Evolutionary conservation across 1,140 invertebrate species (phyloP).

Genomic region (Ridgeia piscesae): DNA sequence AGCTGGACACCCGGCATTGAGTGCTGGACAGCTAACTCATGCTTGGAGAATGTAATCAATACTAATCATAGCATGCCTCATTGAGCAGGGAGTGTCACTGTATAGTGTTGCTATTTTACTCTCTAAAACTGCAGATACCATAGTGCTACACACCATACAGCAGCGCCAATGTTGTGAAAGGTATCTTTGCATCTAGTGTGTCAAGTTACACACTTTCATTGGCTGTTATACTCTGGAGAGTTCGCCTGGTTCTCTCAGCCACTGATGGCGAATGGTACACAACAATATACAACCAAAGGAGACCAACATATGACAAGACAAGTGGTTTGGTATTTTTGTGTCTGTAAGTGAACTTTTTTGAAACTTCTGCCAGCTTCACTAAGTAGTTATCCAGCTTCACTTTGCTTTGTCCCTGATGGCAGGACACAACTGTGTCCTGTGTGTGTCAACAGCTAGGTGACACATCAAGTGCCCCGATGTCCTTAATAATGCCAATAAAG

Average conservation of each 20-base stretch:
- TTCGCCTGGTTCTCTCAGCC: not conserved
- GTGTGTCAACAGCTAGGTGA: no score
- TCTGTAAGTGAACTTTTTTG: not conserved
- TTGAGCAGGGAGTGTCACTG: not conserved
- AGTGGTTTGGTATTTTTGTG: not conserved
- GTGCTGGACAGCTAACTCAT: not conserved
- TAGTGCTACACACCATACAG: not conserved
- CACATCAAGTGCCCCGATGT: not conserved
- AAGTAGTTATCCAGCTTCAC: no score
- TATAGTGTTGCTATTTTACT: not conserved
- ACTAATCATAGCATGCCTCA: not conserved
- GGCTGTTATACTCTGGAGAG: not conserved
- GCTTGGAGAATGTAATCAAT: not conserved
- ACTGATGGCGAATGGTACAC: not conserved
- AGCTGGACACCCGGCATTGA: not conserved
- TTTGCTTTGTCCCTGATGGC: no score
- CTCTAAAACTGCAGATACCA: not conserved
- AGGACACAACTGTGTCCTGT: no score
- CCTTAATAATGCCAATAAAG: not conserved
- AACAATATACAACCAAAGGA: not conserved
- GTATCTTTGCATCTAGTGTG: not conserved
- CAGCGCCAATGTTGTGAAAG: not conserved
- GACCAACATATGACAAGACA: not conserved
- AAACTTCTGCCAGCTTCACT: no score
- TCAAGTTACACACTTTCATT: not conserved